Evolutionary conservation across 1,140 invertebrate genomes (phyloP).

Genomic region (Cotesia vestalis): DNA sequence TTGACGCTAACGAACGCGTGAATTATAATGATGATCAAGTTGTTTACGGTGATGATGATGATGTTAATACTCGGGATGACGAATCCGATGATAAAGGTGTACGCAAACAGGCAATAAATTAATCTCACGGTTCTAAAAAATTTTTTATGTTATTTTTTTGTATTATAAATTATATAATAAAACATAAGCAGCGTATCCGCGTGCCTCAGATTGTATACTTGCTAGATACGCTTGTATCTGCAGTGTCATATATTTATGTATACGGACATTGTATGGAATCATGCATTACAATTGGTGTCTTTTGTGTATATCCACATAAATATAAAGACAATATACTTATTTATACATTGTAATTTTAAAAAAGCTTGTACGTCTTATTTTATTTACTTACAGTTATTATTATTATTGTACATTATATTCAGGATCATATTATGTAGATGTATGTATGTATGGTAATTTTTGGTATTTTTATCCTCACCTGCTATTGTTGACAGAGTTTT

Average conservation of each 20-base stretch:
- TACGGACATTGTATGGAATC: neutral
- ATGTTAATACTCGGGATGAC: too few species aligned
- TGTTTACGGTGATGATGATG: too few species aligned
- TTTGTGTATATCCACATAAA: neutral
- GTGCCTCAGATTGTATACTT: slow-evolving; percentile 9
- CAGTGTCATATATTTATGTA: neutral
- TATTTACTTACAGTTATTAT: too few species aligned
- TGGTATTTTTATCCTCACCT: neutral
- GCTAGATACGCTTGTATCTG: neutral
- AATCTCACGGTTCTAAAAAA: neutral
- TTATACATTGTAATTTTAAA: too few species aligned
- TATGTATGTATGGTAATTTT: slow-evolving; percentile 4
- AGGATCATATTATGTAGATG: neutral
- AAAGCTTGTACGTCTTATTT: too few species aligned
- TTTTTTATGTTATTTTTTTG: neutral
- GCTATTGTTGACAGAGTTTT: slow-evolving; percentile 12
- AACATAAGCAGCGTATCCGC: neutral
- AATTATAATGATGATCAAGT: too few species aligned
- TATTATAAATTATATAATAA: slow-evolving; percentile 2
- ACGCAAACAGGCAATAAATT: slow-evolving; percentile 4
- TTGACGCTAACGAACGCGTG: neutral
- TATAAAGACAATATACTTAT: too few species aligned
- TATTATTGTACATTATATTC: neutral
- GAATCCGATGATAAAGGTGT: too few species aligned
- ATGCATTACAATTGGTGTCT: slow-evolving; percentile 3